Base-by-base conservation (phyloP, 2,888 invertebrate genomes). In the Alloplasta piceator region DNA sequence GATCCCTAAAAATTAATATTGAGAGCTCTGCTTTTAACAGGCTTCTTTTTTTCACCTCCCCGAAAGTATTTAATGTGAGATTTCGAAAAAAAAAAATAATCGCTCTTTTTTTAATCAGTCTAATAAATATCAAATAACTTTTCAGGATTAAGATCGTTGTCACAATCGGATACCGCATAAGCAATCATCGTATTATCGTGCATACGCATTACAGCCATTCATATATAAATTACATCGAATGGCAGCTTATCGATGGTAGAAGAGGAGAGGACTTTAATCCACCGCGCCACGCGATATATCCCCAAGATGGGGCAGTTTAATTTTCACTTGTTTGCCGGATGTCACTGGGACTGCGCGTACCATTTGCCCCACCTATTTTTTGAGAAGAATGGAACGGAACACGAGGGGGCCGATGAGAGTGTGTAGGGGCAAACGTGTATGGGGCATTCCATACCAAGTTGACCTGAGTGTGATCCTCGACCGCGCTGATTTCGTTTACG, bases 281-380 rank as follows among this genome's bases (percentile, higher is more conserved):
- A 12, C 39, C 63, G 72, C 66, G 72, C 66, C 46, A 56, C 75
- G 68, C 68, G 80, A 66, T 72, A 41, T 43, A 16, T 60, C 26
- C 26, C 26, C 41, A 41, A 63, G 71, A 68, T 58, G 63, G 76
- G 52, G 72, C 38, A 68, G 80, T 76, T 80, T 80, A 76, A 80
- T 80, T 80, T 80, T 76, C 80, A 80, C 80, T 80, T 80, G 80
- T 80, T 80, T 80, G 80, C 67, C 80, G 76, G 76, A 76, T 76
- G 76, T 80, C 75, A 56, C 71, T 52, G 70, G 39, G 26, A 26
- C 26, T 26, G 60, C 43, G 4, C 9, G 46, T 14, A 41, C 58
- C 71, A 66, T 7, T 60, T 36, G 38, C 38, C 75, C 52, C 66
- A n/a, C 26, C 46, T 12, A 39, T 46, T 3, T 60, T 46, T n/a